These are phyloP conservation scores for Columba livia DNA, from an alignment of 2,113 vertebrate genomes.

Conservation along the genomic window DNA sequence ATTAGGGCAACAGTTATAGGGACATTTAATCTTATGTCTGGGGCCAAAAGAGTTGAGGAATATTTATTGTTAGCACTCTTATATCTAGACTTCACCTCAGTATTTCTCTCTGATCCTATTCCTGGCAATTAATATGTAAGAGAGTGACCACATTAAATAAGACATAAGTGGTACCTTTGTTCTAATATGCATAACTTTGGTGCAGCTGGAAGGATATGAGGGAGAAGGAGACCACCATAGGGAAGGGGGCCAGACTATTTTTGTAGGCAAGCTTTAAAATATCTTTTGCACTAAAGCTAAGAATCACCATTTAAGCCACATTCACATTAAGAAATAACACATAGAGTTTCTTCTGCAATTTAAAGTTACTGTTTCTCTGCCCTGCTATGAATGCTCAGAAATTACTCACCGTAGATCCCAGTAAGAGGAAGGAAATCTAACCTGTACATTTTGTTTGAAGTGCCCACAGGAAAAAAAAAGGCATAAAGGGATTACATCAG, in stretches of 20 bases:
- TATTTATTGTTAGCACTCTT: slow-evolving; percentile 25
- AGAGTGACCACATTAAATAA: slow-evolving; percentile 8
- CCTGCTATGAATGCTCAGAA: background rate
- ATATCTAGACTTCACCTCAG: background rate
- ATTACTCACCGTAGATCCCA: background rate
- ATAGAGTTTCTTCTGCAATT: background rate
- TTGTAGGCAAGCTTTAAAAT: background rate
- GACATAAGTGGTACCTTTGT: background rate
- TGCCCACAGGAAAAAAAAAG: background rate
- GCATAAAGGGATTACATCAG: background rate
- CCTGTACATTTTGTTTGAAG: background rate
- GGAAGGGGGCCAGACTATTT: background rate
- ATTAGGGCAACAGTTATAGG: background rate
- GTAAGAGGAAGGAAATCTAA: background rate
- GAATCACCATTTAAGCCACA: background rate
- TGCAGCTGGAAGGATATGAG: background rate
- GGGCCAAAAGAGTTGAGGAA: background rate
- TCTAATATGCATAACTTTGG: background rate
- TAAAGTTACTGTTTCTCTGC: background rate
- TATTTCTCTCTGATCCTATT: slow-evolving; percentile 13
- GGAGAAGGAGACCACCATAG: background rate
- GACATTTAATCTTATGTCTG: slow-evolving; percentile 3
- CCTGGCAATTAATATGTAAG: slow-evolving; percentile 3
- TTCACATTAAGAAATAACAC: background rate
- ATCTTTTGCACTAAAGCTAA: background rate